Evolutionary conservation across 2,888 invertebrate species (phyloP).

Genomic region (Girardia tigrina): DNA sequence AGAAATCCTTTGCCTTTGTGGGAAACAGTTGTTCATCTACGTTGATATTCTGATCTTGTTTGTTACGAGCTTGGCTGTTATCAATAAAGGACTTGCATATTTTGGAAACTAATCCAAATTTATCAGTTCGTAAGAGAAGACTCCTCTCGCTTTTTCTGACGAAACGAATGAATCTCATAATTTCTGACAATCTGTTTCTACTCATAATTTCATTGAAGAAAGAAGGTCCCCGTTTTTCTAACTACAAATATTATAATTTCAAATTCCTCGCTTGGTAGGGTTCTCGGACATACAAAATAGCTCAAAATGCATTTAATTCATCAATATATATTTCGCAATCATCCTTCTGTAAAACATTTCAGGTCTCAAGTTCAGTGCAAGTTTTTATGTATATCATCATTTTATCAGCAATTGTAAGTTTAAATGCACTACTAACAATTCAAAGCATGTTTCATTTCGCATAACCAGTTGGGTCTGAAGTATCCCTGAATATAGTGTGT

Average conservation of each 20-base stretch:
- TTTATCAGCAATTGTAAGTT: constrained; percentile 2
- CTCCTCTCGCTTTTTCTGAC: not conserved
- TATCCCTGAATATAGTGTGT: not conserved
- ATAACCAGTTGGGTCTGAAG: not conserved
- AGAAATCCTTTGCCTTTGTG: no score
- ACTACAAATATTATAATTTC: not conserved
- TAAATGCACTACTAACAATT: not conserved
- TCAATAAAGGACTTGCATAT: constrained; percentile 1
- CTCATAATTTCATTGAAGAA: not conserved
- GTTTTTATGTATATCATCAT: constrained; percentile 8
- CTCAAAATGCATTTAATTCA: no score
- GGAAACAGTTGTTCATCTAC: constrained; percentile 13
- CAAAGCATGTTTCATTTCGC: not conserved
- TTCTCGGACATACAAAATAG: no score
- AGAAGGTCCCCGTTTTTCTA: not conserved
- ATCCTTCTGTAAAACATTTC: not conserved
- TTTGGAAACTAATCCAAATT: not conserved
- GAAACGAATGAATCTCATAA: constrained; percentile 23
- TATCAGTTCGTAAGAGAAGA: constrained; percentile 1
- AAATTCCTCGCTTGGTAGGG: not conserved
- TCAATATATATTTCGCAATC: no score
- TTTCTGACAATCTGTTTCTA: constrained; percentile 23
- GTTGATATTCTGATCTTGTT: not conserved
- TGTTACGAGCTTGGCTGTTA: constrained; percentile 1
- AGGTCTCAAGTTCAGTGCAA: not conserved